phyloP scores from a whole-genome alignment of 2,113 vertebrate species.

The Dromaius novaehollandiae region DNA sequence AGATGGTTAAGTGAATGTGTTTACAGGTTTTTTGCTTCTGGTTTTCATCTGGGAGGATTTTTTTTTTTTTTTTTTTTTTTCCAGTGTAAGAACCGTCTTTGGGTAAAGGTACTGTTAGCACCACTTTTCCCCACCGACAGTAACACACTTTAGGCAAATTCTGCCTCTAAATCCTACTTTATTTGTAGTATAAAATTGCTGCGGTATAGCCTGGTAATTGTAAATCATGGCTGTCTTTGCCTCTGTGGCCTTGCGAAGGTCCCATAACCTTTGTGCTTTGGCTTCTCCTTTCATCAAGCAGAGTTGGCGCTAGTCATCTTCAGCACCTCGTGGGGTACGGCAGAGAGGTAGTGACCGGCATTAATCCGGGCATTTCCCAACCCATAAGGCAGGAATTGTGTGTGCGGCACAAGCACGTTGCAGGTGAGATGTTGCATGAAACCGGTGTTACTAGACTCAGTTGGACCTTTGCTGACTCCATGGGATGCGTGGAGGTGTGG shows the following conservation, averaged over 20 bases:
- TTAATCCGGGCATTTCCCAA: rapidly evolving
- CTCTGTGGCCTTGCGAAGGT: background rate
- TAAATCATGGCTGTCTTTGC: background rate
- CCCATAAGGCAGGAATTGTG: background rate
- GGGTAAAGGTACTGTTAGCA: background rate
- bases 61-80: background rate
- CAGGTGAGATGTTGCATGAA: background rate
- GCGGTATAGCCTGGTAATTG: background rate
- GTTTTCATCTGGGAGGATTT: background rate
- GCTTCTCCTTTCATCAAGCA: background rate
- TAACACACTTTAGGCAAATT: background rate
- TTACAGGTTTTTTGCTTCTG: background rate
- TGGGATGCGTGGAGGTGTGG: background rate
- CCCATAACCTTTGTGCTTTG: background rate
- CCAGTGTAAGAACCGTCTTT: background rate
- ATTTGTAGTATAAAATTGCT: background rate
- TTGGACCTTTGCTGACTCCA: background rate
- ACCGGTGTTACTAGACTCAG: background rate
- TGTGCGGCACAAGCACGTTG: background rate
- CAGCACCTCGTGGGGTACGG: rapidly evolving
- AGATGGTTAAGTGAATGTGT: background rate
- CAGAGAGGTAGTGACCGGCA: background rate
- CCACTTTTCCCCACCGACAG: too few species aligned
- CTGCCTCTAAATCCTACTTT: background rate
- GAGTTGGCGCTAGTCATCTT: background rate